Evolutionary conservation across 2,888 invertebrate genomes (phyloP), one percentile per base, ranked within the genome.

Genomic region (Thereva nobilitata): DNA sequence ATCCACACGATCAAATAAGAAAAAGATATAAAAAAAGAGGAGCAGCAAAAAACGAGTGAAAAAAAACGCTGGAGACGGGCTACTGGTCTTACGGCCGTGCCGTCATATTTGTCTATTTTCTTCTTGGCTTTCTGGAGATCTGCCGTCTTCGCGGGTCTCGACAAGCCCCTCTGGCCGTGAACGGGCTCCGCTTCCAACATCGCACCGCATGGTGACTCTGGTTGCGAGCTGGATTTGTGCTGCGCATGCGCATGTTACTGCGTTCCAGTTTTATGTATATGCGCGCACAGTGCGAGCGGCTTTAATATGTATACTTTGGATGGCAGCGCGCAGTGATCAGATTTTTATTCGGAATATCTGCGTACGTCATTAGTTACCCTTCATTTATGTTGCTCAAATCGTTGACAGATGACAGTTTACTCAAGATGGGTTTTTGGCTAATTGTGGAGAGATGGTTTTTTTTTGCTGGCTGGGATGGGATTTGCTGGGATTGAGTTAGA

Each of bases 31-130:
- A 23, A 83, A 83, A 83, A 83, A 82, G 83, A 81, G 81, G 77
- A 82, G 45, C 82, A 81, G 78, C 80, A 81, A 83, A 82, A 82
- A 79, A 79, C 80, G 78, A 80, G 80, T 82, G 45, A 50, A 40
- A 40, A 67, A 66, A 65, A 52, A 56, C 61, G 42, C 59, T 44
- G n/a, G 64, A 67, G 57, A 63, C 67, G 66, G 82, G 66, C 83
- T 90, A 95, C 78, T 68, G 68, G 67, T 70, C 66, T 68, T 68
- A 66, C 67, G 66, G 57, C 64, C 59, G 53, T 59, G 44, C 37
- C 49, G 47, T 66, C 67, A 56, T 64, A 56, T 65, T 67, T 67
- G 68, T 53, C 59, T 68, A 70, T 67, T 66, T 66, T 63, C 64
- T 57, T 65, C 37, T 6, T 44, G 44, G 35, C 53, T 42, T 49